phyloP scores from a whole-genome alignment of 37 sponge, comb jelly and placozoan genomes.

The Chondrilla cf. caribensis region DNA sequence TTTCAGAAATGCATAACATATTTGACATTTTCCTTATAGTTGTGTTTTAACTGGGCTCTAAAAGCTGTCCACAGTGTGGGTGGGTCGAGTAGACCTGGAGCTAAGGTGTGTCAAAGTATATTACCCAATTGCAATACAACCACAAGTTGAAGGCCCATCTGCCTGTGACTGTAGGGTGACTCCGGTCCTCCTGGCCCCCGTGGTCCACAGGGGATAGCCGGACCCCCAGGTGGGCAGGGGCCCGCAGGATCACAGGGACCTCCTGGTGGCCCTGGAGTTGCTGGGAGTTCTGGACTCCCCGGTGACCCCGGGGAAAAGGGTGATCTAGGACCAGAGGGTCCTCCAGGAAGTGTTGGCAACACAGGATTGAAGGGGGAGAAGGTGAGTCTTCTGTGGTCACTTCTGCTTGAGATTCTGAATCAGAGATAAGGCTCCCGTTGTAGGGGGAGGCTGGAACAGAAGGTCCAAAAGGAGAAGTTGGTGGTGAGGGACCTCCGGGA shows the following conservation, averaged over 20 bases:
- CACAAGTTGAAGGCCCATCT: too few relatives aligned
- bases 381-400: neutral
- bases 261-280: neutral
- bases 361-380: neutral
- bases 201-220: neutral
- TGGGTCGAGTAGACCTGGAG: neutral
- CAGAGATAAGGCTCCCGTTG: neutral
- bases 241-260: neutral
- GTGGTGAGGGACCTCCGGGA: neutral
- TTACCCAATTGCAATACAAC: neutral
- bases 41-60: slow-evolving; percentile 3
- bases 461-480: neutral
- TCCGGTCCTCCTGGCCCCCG: neutral
- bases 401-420: neutral
- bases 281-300: neutral
- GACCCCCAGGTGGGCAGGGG: slow-evolving; percentile 1
- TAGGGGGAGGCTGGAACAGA: neutral
- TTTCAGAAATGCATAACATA: neutral
- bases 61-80: neutral
- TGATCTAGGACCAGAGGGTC: neutral
- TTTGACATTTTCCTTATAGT: neutral
- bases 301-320: neutral
- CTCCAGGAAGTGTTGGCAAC: neutral
- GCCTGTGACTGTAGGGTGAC: neutral
- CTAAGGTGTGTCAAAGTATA: neutral